Evolutionary conservation across 35 echinoderm and acorn worm genomes (phyloP), one percentile per base, ranked within the genome.

Genomic region (Hemicentrotus pulcherrimus): DNA sequence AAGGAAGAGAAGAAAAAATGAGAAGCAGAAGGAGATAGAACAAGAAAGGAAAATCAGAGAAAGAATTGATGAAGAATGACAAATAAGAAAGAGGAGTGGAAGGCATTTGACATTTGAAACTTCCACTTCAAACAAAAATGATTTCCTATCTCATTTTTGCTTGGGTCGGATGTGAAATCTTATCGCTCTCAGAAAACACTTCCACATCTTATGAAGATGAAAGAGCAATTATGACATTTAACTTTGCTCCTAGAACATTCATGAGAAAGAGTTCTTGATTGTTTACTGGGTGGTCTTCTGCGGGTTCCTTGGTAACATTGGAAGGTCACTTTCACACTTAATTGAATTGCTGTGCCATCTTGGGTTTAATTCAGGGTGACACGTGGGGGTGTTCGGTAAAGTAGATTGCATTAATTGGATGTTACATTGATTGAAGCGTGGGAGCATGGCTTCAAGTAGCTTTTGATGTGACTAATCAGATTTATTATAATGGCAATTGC

Each of bases 371-470:
- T 78, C 65, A n/a, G 65, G 24, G 22, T 78, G 65, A n/a, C 65
- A 78, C 19, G 65, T 78, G 65, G 65, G 65, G 28, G 19, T 22
- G 19, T 78, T 78, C 5, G 65, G 65, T 78, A 78, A 59, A 59
- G 65, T 28, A 78, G 65, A 78, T 78, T 78, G 65, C 19, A 78
- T 78, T 78, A 78, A 78, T n/a, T 78, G 65, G 65, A 78, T 78
- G 65, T 78, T 78, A n/a, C 65, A 18, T 28, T 78, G 65, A 78
- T 78, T 22, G 65, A 78, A 78, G 65, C 2, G 65, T 78, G 65
- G 65, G 22, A 78, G 65, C 65, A 78, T 28, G 52, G 18, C 65
- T 78, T n/a, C 7, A 78, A 78, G 22, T 78, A 2, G 65, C 65
- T 78, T 78, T 78, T 78, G 22, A 78, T 70, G 16, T 70, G 22